A percentile compares a stretch with the other conserved stretches of the same genome.
Conservation (phyloP, 2,113 vertebrate species). For the Bubalus kerabau region DNA sequence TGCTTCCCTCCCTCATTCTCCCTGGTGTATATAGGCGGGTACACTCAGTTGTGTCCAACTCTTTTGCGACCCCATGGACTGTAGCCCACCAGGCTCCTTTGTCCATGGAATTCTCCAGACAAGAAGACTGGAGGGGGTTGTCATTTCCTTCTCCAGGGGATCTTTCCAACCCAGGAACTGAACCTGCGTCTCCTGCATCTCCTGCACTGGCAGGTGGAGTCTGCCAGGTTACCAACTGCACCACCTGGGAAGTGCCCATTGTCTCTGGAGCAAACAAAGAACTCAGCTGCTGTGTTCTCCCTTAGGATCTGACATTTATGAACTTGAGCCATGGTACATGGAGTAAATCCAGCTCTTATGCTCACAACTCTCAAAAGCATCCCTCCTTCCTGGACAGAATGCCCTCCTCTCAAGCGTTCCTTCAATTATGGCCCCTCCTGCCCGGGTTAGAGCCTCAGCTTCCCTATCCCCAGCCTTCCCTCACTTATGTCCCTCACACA, state of each 20-base stretch:
- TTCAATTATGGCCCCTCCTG: not conserved
- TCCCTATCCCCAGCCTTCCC: not conserved
- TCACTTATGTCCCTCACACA: not conserved
- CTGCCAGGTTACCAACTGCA: not conserved
- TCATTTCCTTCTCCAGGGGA: not conserved
- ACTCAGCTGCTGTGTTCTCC: not conserved
- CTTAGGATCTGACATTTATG: not conserved
- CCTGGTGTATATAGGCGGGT: not conserved
- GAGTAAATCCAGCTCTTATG: not conserved
- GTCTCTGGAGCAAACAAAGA: not conserved
- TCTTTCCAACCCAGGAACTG: not conserved
- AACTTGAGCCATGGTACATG: not conserved
- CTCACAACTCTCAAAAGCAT: not conserved
- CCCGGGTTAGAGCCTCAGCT: not conserved
- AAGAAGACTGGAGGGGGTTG: not conserved
- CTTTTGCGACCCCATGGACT: not conserved
- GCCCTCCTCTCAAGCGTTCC: not conserved
- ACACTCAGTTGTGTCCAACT: not conserved
- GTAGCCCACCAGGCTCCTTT: not conserved
- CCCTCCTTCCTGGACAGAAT: not conserved
- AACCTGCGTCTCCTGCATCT: not conserved
- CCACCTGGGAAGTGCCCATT: not conserved
- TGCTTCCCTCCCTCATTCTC: not conserved
- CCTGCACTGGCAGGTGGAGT: not conserved
- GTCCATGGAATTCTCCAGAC: not conserved